Base-by-base conservation (phyloP, 2,113 vertebrate genomes). In the Sarotherodon lohbergeri region DNA sequence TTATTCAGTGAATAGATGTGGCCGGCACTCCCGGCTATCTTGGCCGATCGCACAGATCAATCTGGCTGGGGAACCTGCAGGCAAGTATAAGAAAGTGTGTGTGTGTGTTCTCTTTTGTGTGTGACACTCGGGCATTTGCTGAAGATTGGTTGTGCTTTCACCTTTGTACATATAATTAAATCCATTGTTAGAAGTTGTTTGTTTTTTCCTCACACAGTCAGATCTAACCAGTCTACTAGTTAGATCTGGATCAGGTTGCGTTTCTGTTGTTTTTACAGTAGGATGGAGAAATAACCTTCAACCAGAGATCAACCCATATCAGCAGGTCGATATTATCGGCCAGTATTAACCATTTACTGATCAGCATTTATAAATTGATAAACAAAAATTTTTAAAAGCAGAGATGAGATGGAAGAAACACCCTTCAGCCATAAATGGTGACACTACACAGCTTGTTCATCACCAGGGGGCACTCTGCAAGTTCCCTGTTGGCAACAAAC, bases 1-100 rank as follows among this genome's bases (percentile, higher is more conserved):
- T 94, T 95, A 94, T 90, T 96, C 93, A 76, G 88, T 89, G 91
- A 95, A 94, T 94, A 90, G 94, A 95, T 94, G 93, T 92, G 87
- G 88, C 80, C 82, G 27, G 46, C 84, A 71, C 88, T 93, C 83
- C n/a, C 14, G 80, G 93, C 92, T 93, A 92, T 94, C 92, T 89
- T 9, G 80, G 89, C 80, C 82, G 85, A 95, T 91, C 92, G 88
- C 85, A 88, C 89, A 89, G 90, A 95, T 96, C 95, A 94, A 95
- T 95, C 95, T 93, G 88, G 52, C 76, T 46, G 11, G 27, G 22
- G 39, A 80, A 91, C 76, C 83, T 89, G 89, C 43, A 32, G 86
- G 57, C 50, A 39, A 34, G 27, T 39, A 57, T 5, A 17, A 43
- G 19, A 52, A 56, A 39, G 86, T 80, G 83, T 83, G 76, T 90